Percentiles rank a stretch among this genome's conserved stretches.
Conservation (phyloP, 1,140 invertebrate genomes). For the Bombyx mandarina region DNA sequence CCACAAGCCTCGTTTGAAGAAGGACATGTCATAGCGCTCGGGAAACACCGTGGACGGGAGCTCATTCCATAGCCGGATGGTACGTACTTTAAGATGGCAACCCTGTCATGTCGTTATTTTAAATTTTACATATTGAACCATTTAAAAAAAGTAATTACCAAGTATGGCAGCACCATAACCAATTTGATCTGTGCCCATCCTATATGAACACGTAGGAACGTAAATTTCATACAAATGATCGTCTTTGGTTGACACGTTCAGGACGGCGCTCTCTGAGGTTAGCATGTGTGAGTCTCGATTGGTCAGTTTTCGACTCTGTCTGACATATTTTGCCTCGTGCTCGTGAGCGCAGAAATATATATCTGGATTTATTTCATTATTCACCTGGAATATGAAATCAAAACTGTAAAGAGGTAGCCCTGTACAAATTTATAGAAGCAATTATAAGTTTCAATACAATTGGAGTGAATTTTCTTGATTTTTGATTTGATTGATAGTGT, state of each 20-base stretch:
- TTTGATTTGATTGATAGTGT: too few species aligned
- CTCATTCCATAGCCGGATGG: too few species aligned
- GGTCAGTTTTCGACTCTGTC: constrained; percentile 34
- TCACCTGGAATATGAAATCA: constrained; percentile 66
- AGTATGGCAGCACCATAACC: constrained; percentile 88
- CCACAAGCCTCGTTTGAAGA: too few species aligned
- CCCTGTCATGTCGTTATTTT: too few species aligned
- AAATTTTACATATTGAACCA: too few species aligned
- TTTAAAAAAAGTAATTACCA: constrained; percentile 71
- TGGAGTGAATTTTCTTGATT: too few species aligned
- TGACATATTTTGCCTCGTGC: constrained; percentile 72
- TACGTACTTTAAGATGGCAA: too few species aligned
- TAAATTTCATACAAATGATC: constrained; percentile 84
- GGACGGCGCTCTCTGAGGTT: constrained; percentile 28
- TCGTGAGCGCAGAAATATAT: constrained; percentile 90
- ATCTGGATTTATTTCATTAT: constrained; percentile 79
- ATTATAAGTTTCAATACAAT: too few species aligned
- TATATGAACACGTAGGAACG: constrained; percentile 94
- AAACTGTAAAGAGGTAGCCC: constrained; percentile 23
- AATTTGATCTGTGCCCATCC: constrained; percentile 89
- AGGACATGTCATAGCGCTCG: too few species aligned
- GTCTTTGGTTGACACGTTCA: constrained; percentile 49
- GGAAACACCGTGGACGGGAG: too few species aligned
- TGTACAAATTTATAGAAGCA: too few species aligned
- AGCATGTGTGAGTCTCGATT: constrained; percentile 30